phyloP scores from a whole-genome alignment of 2,113 vertebrate genomes.

The Cryptomyrus ogoouensis region DNA sequence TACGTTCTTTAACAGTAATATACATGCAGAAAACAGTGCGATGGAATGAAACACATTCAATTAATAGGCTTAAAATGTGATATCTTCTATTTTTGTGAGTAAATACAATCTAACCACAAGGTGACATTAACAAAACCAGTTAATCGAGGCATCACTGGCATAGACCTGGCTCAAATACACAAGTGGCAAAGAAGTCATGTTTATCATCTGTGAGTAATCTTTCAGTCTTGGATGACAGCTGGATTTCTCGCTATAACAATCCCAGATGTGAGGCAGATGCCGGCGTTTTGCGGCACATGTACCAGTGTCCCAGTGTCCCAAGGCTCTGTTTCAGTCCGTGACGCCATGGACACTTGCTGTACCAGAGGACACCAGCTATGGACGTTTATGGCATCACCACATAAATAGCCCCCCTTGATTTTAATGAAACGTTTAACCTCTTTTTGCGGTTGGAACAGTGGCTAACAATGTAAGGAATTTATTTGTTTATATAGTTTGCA shows the following conservation, averaged over 20 bases:
- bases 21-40: not conserved
- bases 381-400: not conserved
- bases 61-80: not conserved
- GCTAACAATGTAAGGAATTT: not conserved
- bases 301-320: not conserved
- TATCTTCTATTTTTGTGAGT: not conserved
- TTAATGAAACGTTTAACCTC: not conserved
- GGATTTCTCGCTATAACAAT: conserved; percentile 9
- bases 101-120: not conserved
- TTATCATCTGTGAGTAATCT: conserved; percentile 10
- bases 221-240: not conserved
- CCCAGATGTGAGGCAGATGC: conserved; percentile 10
- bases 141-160: not conserved
- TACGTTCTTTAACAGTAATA: not conserved
- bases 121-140: not conserved
- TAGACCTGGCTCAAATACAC: not conserved
- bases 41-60: not conserved
- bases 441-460: conserved; percentile 1
- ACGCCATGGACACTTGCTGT: not conserved
- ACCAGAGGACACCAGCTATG: not conserved
- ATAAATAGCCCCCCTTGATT: not conserved
- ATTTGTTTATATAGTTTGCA: conserved; percentile 6
- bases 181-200: not conserved
- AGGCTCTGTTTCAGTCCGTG: not conserved
- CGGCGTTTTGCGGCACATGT: not conserved